Base-by-base conservation (phyloP, 1,140 invertebrate genomes). In the Drosophila watanabei region DNA sequence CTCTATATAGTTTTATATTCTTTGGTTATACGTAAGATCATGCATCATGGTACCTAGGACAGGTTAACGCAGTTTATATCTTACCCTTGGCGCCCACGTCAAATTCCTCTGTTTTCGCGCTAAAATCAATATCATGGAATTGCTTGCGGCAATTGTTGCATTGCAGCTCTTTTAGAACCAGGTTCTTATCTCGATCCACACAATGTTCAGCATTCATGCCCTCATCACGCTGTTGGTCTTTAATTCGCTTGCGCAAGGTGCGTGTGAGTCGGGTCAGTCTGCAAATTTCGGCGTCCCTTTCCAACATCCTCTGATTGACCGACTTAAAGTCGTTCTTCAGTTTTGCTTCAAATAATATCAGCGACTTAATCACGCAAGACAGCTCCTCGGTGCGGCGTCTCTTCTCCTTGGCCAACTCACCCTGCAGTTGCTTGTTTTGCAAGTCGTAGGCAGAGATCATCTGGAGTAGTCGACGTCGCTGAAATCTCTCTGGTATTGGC, bases 261-360 rank as follows among this genome's bases (percentile, higher is more conserved):
- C 79, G 78, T 66, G 92, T 92, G 33, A 87, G 82, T 5, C 82
- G 75, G 39, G 88, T 41, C 30, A 93, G 76, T 6, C 92, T 83
- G 54, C 94, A 94, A 20, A 96, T 96, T 33, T 96, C 94, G 28
- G 93, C 94, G 86, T 96, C 96, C 77, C 95, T 95, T 66, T 96
- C 95, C 43, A 94, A 93, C 4, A 96, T 92, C 60, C 95, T 93
- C 66, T 95, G 94, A 41, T 95, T 94, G 33, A 96, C 96, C 20
- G 94, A 94, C 82, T 95, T 96, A 90, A 96, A 96, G 85, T 96
- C 96, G 61, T 95, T 94, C 61, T 95, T 94, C 4, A 96, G 83
- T 35, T 95, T 94, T 0, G 95, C 94, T 80, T 96, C 96, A 20
- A 96, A 94, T 16, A 95, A 94, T 3, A 96, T 83, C 20, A 96